These are phyloP conservation scores for Harmothoe impar DNA, from an alignment of 2,888 invertebrate genomes.

Conservation along the genomic window DNA sequence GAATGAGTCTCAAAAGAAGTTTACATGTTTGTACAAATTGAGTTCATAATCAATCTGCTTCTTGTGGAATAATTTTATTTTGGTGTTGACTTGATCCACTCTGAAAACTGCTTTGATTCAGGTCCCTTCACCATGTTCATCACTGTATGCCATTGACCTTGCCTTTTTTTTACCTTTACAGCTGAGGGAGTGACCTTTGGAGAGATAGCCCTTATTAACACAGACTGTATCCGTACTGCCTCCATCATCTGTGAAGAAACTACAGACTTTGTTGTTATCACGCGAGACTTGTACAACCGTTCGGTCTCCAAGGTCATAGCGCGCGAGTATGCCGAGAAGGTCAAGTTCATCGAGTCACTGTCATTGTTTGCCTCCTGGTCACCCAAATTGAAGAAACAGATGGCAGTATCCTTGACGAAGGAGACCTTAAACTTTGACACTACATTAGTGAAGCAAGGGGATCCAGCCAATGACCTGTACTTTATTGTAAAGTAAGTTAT, in stretches of 20 bases:
- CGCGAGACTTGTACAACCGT: constrained; percentile 80
- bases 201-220: constrained; percentile 81
- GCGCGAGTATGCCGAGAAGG: constrained; percentile 81
- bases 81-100: too few species aligned
- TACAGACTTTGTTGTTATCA: constrained; percentile 81
- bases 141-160: constrained; percentile 3
- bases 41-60: too few species aligned
- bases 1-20: too few species aligned
- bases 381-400: constrained; percentile 78
- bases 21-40: too few species aligned
- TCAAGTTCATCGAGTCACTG: constrained; percentile 79
- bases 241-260: constrained; percentile 81
- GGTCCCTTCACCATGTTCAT: too few species aligned
- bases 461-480: constrained; percentile 77
- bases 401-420: constrained; percentile 80
- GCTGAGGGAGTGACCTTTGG: constrained; percentile 82
- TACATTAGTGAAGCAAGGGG: constrained; percentile 79
- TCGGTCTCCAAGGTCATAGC: constrained; percentile 74
- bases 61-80: too few species aligned
- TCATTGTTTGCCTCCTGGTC: constrained; percentile 79
- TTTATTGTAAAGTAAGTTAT: constrained; percentile 79
- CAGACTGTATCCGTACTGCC: constrained; percentile 82
- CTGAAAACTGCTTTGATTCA: too few species aligned
- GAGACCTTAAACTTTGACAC: constrained; percentile 78
- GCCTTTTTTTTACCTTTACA: constrained; percentile 66